Evolutionary conservation across 2,797 vertebrate species (phyloP).

Genomic region (Halcyon chelicuti): DNA sequence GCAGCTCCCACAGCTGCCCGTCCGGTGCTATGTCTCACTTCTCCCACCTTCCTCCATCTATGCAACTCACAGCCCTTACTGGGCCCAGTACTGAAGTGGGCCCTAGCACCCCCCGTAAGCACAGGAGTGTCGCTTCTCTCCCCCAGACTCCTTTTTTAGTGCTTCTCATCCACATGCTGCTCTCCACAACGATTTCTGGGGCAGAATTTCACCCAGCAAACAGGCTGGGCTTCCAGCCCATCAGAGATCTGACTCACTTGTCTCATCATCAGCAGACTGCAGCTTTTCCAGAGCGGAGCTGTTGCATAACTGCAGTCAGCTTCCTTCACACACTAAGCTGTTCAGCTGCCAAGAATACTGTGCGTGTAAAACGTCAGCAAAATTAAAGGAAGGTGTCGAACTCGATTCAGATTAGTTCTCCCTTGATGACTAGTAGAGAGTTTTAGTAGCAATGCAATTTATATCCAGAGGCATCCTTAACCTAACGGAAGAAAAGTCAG

Average conservation of each 20-base stretch:
- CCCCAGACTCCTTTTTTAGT: not conserved
- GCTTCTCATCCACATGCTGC: not conserved
- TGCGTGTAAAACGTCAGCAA: not conserved
- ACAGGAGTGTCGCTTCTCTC: accelerated
- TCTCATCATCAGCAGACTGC: not conserved
- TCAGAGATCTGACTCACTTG: not conserved
- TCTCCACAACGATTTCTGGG: not conserved
- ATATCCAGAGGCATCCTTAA: not conserved
- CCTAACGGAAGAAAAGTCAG: not conserved
- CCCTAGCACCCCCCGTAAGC: not conserved
- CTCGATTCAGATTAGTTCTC: not conserved
- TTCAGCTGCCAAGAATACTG: not conserved
- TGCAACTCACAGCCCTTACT: accelerated
- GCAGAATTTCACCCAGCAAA: not conserved
- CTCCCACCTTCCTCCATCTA: not conserved
- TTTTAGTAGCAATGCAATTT: not conserved
- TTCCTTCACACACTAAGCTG: not conserved
- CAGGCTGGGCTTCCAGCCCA: not conserved
- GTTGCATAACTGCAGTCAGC: not conserved
- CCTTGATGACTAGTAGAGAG: not conserved
- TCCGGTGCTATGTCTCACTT: not conserved
- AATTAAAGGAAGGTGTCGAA: not conserved
- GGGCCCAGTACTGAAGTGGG: not conserved
- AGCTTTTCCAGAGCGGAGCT: not conserved
- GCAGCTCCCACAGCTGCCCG: not conserved